phyloP scores from a whole-genome alignment of 2,888 invertebrate genomes.

The Oscheius onirici region DNA sequence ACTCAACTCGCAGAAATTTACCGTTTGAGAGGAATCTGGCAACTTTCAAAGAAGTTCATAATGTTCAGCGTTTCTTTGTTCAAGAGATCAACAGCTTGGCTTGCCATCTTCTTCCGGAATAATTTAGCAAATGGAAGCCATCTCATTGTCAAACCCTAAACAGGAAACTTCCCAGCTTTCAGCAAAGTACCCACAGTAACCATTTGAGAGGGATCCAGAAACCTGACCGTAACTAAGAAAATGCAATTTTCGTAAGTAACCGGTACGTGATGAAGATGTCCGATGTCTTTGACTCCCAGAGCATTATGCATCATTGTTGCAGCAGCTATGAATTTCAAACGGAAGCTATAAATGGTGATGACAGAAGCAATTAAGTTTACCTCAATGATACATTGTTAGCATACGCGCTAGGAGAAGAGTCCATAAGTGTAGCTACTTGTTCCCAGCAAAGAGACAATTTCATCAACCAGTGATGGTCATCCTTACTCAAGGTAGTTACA shows the following conservation, averaged over 20 bases:
- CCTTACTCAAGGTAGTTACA: constrained; percentile 50
- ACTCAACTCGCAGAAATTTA: neutral
- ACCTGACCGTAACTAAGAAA: constrained; percentile 87
- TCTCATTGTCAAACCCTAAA: constrained; percentile 86
- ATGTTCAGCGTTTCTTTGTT: constrained; percentile 86
- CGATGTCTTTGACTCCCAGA: constrained; percentile 89
- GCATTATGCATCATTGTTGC: constrained; percentile 85
- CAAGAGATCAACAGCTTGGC: constrained; percentile 81
- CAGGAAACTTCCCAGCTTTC: neutral
- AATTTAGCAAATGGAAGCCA: constrained; percentile 90
- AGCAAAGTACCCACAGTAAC: constrained; percentile 75
- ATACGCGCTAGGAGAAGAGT: constrained; percentile 50
- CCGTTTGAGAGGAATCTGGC: constrained; percentile 83
- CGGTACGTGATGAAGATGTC: constrained; percentile 91
- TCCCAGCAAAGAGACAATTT: constrained; percentile 97
- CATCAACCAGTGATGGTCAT: constrained; percentile 96
- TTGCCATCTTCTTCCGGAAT: constrained; percentile 76
- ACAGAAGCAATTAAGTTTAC: constrained; percentile 17
- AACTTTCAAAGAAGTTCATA: constrained; percentile 82
- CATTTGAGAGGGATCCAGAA: constrained; percentile 83
- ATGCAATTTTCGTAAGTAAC: constrained; percentile 87
- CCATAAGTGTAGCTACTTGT: constrained; percentile 54
- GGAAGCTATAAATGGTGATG: constrained; percentile 47
- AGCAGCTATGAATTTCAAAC: constrained; percentile 85
- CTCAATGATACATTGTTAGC: constrained; percentile 54